A percentile compares a stretch with the other conserved stretches of the same genome.
phyloP scores from a whole-genome alignment of 1,140 invertebrate genomes.

The Platyscapa corneri region DNA sequence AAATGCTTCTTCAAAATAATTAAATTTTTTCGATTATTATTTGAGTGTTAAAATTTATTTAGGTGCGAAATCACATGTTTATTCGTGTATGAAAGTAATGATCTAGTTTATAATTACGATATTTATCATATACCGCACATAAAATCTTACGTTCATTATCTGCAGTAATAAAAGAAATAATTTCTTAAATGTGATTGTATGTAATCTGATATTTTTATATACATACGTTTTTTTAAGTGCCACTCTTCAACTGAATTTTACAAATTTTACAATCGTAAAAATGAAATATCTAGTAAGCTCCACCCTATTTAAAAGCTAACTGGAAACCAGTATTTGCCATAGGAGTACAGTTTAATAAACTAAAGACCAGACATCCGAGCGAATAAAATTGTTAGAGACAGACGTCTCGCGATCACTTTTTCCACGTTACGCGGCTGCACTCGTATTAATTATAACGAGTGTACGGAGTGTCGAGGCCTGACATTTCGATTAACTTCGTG shows the following conservation, averaged over 20 bases:
- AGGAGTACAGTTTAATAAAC: background rate
- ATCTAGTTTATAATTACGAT: too few species aligned
- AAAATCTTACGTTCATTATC: background rate
- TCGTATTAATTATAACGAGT: slow-evolving; percentile 39
- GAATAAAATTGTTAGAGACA: slow-evolving; percentile 15
- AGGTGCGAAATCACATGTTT: too few species aligned
- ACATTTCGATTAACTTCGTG: slow-evolving; percentile 37
- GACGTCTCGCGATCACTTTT: slow-evolving; percentile 12
- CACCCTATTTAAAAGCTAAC: background rate
- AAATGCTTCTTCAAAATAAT: too few species aligned
- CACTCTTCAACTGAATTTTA: too few species aligned
- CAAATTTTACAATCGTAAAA: too few species aligned
- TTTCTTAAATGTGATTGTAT: background rate
- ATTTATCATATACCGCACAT: too few species aligned
- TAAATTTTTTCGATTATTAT: too few species aligned
- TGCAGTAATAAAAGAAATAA: background rate
- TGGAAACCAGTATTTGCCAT: background rate
- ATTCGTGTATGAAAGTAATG: too few species aligned
- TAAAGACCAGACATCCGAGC: background rate
- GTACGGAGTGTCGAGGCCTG: slow-evolving; percentile 14
- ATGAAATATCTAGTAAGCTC: background rate
- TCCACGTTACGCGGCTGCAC: background rate
- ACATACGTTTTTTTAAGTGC: too few species aligned
- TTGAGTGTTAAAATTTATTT: too few species aligned
- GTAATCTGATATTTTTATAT: background rate